Evolutionary conservation across 2,113 vertebrate genomes (phyloP), one percentile per base, ranked within the genome.

Genomic region (Tragelaphus imberbis): DNA sequence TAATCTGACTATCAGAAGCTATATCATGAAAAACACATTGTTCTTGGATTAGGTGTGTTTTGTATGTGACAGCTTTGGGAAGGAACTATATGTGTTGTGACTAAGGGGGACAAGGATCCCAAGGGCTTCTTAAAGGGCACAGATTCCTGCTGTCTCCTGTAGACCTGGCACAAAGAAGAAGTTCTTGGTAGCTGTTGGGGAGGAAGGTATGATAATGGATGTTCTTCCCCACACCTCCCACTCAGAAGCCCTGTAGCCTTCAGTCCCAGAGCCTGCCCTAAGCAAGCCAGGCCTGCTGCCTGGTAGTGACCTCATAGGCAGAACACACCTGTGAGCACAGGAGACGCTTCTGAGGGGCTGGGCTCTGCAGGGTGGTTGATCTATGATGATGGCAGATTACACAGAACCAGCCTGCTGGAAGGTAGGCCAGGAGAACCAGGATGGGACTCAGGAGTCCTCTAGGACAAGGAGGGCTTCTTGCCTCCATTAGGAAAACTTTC

Each of bases 341-440:
- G 4, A 33, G 7, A 0, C n/a, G 40, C n/a, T 61, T 30, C 2
- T 7, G 23, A 16, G 19, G 36, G 30, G 36, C 15, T 3, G 2
- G 10, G 14, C 10, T 79, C 53, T 44, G 15, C 80, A 30, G 14
- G 9, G 44, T 0, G 0, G 2, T 4, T n/a, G n/a, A 33, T 92
- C 44, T 36, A 2, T 53, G 36, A 53, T 14, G 33, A 6, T 4
- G 33, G 25, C 19, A 10, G 10, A 49, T 25, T 1, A 7, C 3
- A 21, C 4, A 10, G 0, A 55, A 44, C 30, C 96, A 61, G 36
- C 9, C 47, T 82, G 1, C 19, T 1, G 1, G 30, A 44, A 75
- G 7, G n/a, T 8, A 13, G 21, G 7, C 55, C 11, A 10, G 16
- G 27, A 56, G 44, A 91, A 27, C 25, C 11, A 71, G 21, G 13